A percentile compares a stretch with the other conserved stretches of the same genome.
These are phyloP conservation scores for Isurus oxyrinchus DNA, from an alignment of 2,113 vertebrate species.

Conservation along the genomic window DNA sequence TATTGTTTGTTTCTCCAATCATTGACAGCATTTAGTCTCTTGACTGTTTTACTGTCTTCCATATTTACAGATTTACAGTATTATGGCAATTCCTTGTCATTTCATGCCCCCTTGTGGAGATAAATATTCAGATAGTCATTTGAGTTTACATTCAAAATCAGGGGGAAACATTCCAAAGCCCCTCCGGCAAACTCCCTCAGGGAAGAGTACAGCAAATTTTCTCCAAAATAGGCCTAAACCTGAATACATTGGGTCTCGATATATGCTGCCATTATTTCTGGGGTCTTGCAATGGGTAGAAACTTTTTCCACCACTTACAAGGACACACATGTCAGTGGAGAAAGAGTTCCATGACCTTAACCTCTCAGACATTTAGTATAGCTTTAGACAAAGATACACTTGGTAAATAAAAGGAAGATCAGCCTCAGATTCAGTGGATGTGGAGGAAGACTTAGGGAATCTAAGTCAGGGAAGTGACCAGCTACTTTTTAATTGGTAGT, in stretches of 20 bases:
- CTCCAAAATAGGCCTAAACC: not conserved
- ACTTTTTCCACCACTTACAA: not conserved
- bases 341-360: not conserved
- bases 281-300: not conserved
- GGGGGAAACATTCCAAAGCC: not conserved
- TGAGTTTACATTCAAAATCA: not conserved
- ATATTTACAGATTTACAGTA: not conserved
- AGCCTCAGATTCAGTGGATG: too few species aligned
- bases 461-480: too few species aligned
- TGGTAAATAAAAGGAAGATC: too few species aligned
- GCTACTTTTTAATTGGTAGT: too few species aligned
- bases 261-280: not conserved
- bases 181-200: not conserved
- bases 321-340: not conserved
- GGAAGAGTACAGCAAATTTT: not conserved
- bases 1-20: not conserved
- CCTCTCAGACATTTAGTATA: not conserved
- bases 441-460: too few species aligned
- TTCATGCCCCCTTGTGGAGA: constrained; percentile 16
- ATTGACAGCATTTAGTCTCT: not conserved
- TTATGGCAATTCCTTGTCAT: not conserved
- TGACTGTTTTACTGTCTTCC: not conserved
- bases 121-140: not conserved
- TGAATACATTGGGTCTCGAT: not conserved
- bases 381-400: not conserved